Evolutionary conservation across 2,113 vertebrate species (phyloP), one percentile per base, ranked within the genome.

Genomic region (Aegithalos caudatus): DNA sequence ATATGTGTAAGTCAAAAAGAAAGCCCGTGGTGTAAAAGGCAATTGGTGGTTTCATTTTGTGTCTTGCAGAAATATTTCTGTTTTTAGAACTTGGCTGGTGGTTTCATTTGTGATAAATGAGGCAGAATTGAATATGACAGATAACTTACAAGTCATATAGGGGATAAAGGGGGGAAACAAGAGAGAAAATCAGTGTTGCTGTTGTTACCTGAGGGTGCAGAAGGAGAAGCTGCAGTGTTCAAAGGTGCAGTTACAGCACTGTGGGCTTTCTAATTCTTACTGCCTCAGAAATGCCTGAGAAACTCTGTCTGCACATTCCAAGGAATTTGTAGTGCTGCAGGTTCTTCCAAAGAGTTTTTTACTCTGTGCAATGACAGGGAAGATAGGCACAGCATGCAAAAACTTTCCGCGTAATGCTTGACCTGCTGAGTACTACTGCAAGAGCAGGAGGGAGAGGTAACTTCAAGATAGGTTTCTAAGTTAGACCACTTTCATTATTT

Each of bases 231-330:
- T 48, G n/a, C 40, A 27, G 20, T 69, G 20, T 24, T 82, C 57
- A 90, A 81, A 54, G 33, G 14, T 66, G 24, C 44, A 27, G 33
- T 74, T 87, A 44, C 37, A 44, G 5, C 27, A 29, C 19, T 25
- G 19, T 56, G 35, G 15, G 6, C 67, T 81, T 93, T 85, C 35
- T 53, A 54, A 57, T 29, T 29, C 15, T 60, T 69, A 28, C n/a
- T 2, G 0, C n/a, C n/a, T n/a, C n/a, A n/a, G n/a, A n/a, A n/a
- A n/a, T 0, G 0, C n/a, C 81, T 45, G 42, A 44, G 27, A 20
- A 84, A 33, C 72, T 88, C 50, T 64, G 33, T 29, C 10, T 73
- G 33, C 27, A 27, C 33, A 25, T 78, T 81, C 31, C 25, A n/a
- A 73, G 50, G 22, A 47, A 60, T 84, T 48, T 84, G 28, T 61